These are phyloP conservation scores for Zele albiditarsus DNA, from an alignment of 2,888 invertebrate genomes.

Conservation along the genomic window DNA sequence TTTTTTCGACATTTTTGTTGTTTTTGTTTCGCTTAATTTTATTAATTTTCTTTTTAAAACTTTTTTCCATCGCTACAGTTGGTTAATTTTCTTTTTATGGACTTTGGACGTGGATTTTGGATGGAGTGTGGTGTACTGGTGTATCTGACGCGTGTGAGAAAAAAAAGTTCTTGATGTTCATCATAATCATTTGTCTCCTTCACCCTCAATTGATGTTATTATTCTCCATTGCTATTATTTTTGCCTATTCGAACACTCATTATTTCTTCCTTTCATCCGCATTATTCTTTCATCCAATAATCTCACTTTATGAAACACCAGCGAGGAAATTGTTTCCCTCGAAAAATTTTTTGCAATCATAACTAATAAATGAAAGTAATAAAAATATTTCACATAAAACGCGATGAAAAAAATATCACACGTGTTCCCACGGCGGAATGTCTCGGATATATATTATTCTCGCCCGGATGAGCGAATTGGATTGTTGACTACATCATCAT, in stretches of 20 bases:
- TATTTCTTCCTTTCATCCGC: background rate
- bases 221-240: conserved; percentile 10
- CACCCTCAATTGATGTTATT: conserved; percentile 20
- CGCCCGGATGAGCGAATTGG: background rate
- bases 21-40: conserved; percentile 41
- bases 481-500: background rate
- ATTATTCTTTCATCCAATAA: background rate
- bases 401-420: background rate
- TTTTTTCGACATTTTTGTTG: conserved; percentile 27
- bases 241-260: conserved; percentile 3
- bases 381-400: background rate
- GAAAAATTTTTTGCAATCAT: background rate
- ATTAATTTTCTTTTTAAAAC: conserved; percentile 36
- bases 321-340: background rate
- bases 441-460: background rate
- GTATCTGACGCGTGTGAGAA: conserved; percentile 60
- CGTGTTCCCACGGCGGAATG: background rate
- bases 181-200: background rate
- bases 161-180: conserved; percentile 56
- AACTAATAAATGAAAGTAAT: background rate
- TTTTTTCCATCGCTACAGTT: conserved; percentile 40
- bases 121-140: conserved; percentile 71
- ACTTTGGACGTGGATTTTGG: conserved; percentile 71
- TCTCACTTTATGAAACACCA: conserved; percentile 6
- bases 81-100: conserved; percentile 50